Conservation (phyloP, 1,140 invertebrate genomes). For the Danaus plexippus region DNA sequence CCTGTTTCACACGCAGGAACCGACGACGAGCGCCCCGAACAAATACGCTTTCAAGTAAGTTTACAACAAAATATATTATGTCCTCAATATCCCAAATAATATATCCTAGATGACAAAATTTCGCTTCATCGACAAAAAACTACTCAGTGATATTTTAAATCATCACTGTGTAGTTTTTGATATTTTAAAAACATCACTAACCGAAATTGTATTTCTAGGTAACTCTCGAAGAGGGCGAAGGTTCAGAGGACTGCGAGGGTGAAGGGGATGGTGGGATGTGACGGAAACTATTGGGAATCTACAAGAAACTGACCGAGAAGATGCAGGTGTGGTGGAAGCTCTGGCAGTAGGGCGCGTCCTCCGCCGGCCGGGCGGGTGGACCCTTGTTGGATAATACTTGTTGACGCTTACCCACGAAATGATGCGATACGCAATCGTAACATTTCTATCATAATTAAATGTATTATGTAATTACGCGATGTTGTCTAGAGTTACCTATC, state of each 20-base stretch:
- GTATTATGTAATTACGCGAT: conserved; percentile 60
- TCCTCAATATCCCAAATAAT: too few species aligned
- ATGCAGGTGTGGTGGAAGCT: conserved; percentile 85
- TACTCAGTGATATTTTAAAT: too few species aligned
- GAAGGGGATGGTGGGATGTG: conserved; percentile 83
- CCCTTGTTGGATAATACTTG: conserved; percentile 55
- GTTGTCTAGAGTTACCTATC: conserved; percentile 69
- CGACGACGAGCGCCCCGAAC: conserved; percentile 73
- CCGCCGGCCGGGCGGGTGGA: conserved; percentile 21
- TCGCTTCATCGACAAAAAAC: too few species aligned
- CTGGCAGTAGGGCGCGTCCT: conserved; percentile 72
- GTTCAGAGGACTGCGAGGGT: conserved; percentile 75
- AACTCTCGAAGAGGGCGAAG: conserved; percentile 86
- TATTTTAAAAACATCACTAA: neutral
- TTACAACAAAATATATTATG: neutral
- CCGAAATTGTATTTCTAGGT: conserved; percentile 73
- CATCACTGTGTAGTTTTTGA: too few species aligned
- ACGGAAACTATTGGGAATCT: conserved; percentile 89
- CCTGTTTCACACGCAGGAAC: conserved; percentile 65
- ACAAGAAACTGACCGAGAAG: conserved; percentile 87
- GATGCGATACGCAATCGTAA: conserved; percentile 49
- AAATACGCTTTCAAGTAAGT: conserved; percentile 79
- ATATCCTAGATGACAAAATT: too few species aligned
- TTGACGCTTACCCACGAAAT: conserved; percentile 65
- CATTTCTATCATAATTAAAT: conserved; percentile 61